A percentile compares a stretch with the other conserved stretches of the same genome.
phyloP scores from a whole-genome alignment of 2,888 invertebrate species.

The Coenonympha arcania region DNA sequence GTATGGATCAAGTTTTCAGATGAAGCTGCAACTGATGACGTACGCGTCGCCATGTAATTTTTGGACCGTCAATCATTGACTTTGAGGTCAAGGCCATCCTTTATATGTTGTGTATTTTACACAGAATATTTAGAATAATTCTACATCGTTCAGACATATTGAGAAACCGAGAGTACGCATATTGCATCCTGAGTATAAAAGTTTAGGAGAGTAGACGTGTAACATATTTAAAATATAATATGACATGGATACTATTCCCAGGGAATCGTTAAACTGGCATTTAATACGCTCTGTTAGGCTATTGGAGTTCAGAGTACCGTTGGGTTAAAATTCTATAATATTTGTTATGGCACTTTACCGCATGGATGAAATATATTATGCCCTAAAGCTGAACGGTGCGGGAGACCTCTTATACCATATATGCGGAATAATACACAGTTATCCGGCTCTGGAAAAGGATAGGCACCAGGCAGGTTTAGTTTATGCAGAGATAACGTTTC shows the following conservation, averaged over 20 bases:
- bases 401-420: conserved; percentile 17
- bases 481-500: conserved; percentile 23
- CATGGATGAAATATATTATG: conserved; percentile 19
- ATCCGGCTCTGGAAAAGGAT: conserved; percentile 24
- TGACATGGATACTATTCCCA: not conserved
- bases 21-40: no score
- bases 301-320: conserved; percentile 8
- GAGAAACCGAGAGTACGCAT: no score
- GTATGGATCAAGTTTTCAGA: no score
- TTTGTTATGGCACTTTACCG: conserved; percentile 15
- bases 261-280: not conserved
- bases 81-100: no score
- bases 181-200: no score
- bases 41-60: no score
- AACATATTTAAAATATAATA: not conserved
- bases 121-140: no score
- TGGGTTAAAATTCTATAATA: conserved; percentile 19
- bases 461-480: conserved; percentile 18
- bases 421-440: conserved; percentile 25
- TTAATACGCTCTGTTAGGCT: not conserved
- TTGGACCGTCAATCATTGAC: no score
- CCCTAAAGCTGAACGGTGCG: conserved; percentile 17
- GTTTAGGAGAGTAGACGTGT: no score
- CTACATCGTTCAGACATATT: no score
- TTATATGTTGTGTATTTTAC: no score